Conservation (phyloP, 2,797 vertebrate species). For the Sebastes hubbsi region DNA sequence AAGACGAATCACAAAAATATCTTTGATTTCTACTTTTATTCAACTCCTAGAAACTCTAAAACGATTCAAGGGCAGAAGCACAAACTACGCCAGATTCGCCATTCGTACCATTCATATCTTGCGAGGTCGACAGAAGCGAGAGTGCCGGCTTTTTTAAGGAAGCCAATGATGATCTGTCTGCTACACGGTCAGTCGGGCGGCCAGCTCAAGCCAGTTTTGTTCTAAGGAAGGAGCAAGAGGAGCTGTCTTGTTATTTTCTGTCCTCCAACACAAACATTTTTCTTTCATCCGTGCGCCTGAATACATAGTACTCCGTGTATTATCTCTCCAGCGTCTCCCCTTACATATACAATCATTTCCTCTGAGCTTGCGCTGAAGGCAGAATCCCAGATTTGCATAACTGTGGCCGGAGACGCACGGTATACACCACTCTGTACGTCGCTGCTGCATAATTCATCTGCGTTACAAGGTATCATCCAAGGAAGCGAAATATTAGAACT, state of each 20-base stretch:
- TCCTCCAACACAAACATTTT: neutral
- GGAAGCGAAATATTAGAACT: slow-evolving; percentile 53
- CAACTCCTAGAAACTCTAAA: neutral
- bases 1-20: neutral
- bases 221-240: neutral
- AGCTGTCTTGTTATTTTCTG: neutral
- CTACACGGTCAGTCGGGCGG: neutral
- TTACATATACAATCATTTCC: slow-evolving; percentile 32
- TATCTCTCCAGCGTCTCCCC: slow-evolving; percentile 12
- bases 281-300: slow-evolving; percentile 1
- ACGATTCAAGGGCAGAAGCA: neutral
- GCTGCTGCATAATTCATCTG: slow-evolving; percentile 47
- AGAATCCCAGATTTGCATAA: slow-evolving; percentile 51
- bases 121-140: neutral
- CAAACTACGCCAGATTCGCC: slow-evolving; percentile 1
- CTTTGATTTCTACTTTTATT: neutral
- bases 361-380: slow-evolving; percentile 38
- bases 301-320: slow-evolving; percentile 6
- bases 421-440: slow-evolving; percentile 4
- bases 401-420: neutral
- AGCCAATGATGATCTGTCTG: neutral
- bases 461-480: slow-evolving; percentile 35
- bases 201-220: neutral
- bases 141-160: neutral
- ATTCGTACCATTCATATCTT: slow-evolving; percentile 3